Percentiles rank a stretch among this genome's conserved stretches.
Conservation (phyloP, 2,113 vertebrate genomes). For the Nycticebus coucang region DNA sequence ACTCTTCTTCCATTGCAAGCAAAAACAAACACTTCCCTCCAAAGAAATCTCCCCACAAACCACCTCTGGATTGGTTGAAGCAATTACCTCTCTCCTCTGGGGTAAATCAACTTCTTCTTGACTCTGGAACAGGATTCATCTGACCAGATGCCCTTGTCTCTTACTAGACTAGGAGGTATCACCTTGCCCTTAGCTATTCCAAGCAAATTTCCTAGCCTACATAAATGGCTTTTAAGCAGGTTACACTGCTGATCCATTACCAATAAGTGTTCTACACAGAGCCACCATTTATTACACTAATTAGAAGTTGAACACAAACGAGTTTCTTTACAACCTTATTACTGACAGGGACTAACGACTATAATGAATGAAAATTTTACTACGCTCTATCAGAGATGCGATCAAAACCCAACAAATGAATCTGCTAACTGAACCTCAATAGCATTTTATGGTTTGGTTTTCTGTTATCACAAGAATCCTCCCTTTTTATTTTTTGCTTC, state of each 20-base stretch:
- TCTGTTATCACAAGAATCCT: background rate
- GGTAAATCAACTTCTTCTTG: background rate
- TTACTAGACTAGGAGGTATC: background rate
- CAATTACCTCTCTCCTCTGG: background rate
- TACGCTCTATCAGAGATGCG: constrained; percentile 27
- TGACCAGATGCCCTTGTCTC: background rate
- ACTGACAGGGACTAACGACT: constrained; percentile 32
- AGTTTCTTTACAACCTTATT: background rate
- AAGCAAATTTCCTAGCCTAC: background rate
- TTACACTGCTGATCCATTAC: background rate
- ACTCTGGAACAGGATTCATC: background rate
- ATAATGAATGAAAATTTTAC: constrained; percentile 48
- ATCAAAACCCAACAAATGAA: constrained; percentile 40
- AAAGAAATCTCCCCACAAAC: background rate
- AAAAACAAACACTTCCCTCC: no score
- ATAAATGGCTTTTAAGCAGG: constrained; percentile 5
- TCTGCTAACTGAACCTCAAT: background rate
- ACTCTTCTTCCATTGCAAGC: background rate
- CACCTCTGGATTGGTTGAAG: background rate
- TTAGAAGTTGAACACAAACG: constrained; percentile 19
- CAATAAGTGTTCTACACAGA: background rate
- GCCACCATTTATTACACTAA: background rate
- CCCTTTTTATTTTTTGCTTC: no score
- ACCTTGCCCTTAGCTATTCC: background rate
- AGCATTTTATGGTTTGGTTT: background rate